A percentile compares a stretch with the other conserved stretches of the same genome.
Conservation (phyloP, 1,140 invertebrate genomes). For the Aphis craccivora region DNA sequence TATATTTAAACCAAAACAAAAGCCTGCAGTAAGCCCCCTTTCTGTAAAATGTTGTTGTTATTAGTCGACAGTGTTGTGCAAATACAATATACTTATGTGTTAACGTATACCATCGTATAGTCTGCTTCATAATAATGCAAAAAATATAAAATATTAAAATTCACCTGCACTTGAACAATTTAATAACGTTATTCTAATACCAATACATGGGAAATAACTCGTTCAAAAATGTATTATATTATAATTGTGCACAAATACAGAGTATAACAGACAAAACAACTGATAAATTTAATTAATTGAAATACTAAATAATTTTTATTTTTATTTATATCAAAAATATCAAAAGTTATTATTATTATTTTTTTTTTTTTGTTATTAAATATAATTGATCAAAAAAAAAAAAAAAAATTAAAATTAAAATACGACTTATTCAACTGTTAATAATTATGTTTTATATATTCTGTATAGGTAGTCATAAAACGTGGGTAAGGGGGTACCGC, state of each 20-base stretch:
- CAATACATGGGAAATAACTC: background rate
- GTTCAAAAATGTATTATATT: background rate
- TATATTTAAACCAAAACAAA: background rate
- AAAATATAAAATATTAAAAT: background rate
- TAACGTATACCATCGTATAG: background rate
- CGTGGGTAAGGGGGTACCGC: no score
- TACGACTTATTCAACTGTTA: no score
- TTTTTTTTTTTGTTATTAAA: no score
- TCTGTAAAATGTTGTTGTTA: background rate
- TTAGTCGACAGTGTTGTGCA: background rate
- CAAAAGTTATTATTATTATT: no score
- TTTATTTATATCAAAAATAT: no score
- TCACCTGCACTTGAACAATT: background rate
- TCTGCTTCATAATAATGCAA: background rate
- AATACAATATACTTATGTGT: background rate
- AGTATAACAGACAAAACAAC: background rate
- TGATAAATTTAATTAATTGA: background rate
- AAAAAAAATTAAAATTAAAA: no score
- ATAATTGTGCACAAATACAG: no score
- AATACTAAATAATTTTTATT: no score
- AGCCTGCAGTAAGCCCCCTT: background rate
- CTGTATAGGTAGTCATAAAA: no score
- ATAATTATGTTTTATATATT: no score
- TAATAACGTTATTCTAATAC: background rate
- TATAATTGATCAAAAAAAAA: no score